Base-by-base conservation (phyloP, 2,888 invertebrate species). In the Thyatira batis region DNA sequence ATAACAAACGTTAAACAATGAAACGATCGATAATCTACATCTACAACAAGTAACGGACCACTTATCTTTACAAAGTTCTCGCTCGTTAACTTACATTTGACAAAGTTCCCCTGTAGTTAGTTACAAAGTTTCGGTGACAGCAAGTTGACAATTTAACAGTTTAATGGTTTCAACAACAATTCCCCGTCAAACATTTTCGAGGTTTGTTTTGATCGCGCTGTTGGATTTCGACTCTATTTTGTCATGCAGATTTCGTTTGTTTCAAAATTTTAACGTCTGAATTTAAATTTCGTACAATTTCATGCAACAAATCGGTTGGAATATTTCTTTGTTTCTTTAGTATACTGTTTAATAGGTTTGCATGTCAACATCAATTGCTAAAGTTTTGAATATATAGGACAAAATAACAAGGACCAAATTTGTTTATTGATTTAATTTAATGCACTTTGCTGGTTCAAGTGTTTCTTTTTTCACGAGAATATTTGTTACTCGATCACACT, bases 61-160 rank as follows among this genome's bases (percentile, higher is more conserved):
- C 63, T 69, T 69, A 72, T 71, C 65, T 61, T 55, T 49, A 52
- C 55, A 60, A 72, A 72, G 58, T 69, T 69, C 63, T 50, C 43
- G 54, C 64, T 61, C 60, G 64, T 66, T 59, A 70, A 63, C 45
- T 66, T 60, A 54, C 54, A 63, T 57, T 58, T 63, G 63, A 60
- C 63, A 59, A 52, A 62, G 57, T 62, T 63, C 63, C 61, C 50
- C 55, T 65, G 60, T 71, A 67, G 58, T 63, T 63, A 64, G 52
- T 54, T 57, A 58, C 54, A 51, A 63, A 63, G 63, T 71, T 65
- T 63, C 69, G 63, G 63, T 69, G 72, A 67, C 61, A 61, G 58
- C 58, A 52, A 63, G 57, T 67, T 66, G 66, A 71, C 67, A 64
- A 67, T 71, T 62, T 57, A 64, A 57, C 64, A 53, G 57, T 64